These are phyloP conservation scores for Esox niger DNA, from an alignment of 2,113 vertebrate genomes.

Conservation along the genomic window DNA sequence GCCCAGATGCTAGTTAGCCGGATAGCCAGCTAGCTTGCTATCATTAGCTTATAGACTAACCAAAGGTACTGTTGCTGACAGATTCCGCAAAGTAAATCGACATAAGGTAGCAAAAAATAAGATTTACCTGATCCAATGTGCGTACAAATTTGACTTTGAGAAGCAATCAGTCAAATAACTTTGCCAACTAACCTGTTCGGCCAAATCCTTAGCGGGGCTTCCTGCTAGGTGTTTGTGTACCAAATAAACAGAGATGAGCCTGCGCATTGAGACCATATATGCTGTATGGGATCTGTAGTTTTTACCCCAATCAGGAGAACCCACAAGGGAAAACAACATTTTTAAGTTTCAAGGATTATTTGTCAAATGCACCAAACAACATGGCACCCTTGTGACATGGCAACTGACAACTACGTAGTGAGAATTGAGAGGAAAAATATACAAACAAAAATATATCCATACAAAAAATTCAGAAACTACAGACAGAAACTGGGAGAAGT, in stretches of 20 bases:
- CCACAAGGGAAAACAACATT: no score
- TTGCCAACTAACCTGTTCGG: conserved; percentile 63
- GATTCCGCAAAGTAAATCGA: background rate
- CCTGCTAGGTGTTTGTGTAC: conserved; percentile 54
- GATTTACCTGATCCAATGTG: background rate
- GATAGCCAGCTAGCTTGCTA: conserved; percentile 45
- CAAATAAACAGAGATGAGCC: conserved; percentile 57
- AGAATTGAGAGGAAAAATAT: no score
- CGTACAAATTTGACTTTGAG: background rate
- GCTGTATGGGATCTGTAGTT: conserved; percentile 56
- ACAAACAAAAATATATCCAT: no score
- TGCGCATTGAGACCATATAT: conserved; percentile 34
- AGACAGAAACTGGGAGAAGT: no score
- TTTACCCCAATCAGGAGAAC: background rate
- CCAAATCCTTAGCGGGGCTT: conserved; percentile 57
- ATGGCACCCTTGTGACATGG: no score
- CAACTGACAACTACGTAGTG: no score
- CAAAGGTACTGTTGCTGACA: background rate
- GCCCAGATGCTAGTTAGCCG: conserved; percentile 31
- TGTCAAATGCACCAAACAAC: no score
- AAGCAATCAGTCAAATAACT: conserved; percentile 48
- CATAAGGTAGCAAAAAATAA: background rate
- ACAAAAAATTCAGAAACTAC: no score
- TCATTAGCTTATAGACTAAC: background rate
- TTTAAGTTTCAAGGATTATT: no score